A percentile compares a stretch with the other conserved stretches of the same genome.
Evolutionary conservation across 2,797 vertebrate genomes (phyloP).

Genomic region (Microctenopoma steveboyesi): DNA sequence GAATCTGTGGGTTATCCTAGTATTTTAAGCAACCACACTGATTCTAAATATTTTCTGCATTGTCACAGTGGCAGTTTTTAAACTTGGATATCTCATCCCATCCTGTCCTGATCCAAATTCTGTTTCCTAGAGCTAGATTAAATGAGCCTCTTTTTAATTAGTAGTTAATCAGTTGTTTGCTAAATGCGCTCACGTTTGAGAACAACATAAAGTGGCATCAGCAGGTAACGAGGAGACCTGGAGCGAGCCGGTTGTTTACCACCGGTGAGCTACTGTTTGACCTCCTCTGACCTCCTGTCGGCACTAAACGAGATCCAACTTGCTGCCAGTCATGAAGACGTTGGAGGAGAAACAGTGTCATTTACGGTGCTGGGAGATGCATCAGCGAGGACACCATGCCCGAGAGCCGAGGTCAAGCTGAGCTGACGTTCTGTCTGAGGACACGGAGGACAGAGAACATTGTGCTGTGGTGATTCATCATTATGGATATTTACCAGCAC

Average conservation of each 20-base stretch:
- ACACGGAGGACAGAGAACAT: conserved; percentile 32
- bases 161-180: conserved; percentile 23
- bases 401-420: conserved; percentile 54
- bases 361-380: conserved; percentile 32
- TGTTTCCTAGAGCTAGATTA: not conserved
- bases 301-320: conserved; percentile 41
- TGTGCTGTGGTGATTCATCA: conserved; percentile 45
- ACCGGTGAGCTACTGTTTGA: conserved; percentile 50
- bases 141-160: conserved; percentile 12
- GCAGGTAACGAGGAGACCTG: conserved; percentile 28
- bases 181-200: conserved; percentile 7
- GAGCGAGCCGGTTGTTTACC: conserved; percentile 64
- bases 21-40: conserved; percentile 18
- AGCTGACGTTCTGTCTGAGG: conserved; percentile 57
- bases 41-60: not conserved
- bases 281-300: conserved; percentile 47
- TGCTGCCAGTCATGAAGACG: conserved; percentile 45
- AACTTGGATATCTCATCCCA: not conserved
- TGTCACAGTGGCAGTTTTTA: not conserved
- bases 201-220: conserved; percentile 31
- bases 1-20: conserved; percentile 23
- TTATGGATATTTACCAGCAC: conserved; percentile 38
- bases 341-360: conserved; percentile 38
- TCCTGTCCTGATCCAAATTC: not conserved
- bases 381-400: conserved; percentile 32